phyloP scores from a whole-genome alignment of 2,797 vertebrate genomes.

The Hybognathus amarus region DNA sequence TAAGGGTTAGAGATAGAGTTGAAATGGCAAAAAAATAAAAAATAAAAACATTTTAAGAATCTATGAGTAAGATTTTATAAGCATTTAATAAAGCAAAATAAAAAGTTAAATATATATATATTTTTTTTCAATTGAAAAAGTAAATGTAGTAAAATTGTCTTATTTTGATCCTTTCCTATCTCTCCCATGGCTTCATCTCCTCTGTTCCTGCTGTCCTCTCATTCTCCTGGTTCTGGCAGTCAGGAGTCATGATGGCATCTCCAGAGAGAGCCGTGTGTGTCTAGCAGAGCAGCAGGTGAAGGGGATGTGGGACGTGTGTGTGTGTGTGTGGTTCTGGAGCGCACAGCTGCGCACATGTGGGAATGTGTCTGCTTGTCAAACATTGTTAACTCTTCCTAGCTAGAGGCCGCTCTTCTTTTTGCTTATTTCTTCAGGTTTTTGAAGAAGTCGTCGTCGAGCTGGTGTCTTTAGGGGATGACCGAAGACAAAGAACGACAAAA shows the following conservation, averaged over 20 bases:
- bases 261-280: conserved; percentile 7
- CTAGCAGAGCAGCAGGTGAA: conserved; percentile 25
- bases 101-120: too few relatives aligned
- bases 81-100: neutral
- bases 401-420: conserved; percentile 57
- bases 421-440: conserved; percentile 74
- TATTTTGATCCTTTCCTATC: neutral
- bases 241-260: conserved; percentile 19
- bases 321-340: conserved; percentile 20
- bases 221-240: conserved; percentile 3
- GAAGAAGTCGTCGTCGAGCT: conserved; percentile 73
- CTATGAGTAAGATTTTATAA: neutral
- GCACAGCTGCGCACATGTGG: conserved; percentile 44
- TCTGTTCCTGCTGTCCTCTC: neutral
- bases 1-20: neutral
- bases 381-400: conserved; percentile 57
- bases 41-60: too few relatives aligned
- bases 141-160: neutral
- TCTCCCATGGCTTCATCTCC: neutral
- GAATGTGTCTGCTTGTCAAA: conserved; percentile 41
- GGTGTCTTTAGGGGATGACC: conserved; percentile 32
- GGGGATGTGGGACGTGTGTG: conserved; percentile 21
- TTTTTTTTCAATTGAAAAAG: neutral
- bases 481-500: conserved; percentile 18
- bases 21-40: neutral